These are phyloP conservation scores for Sapajus apella DNA, from an alignment of 2,113 vertebrate genomes.

Conservation along the genomic window DNA sequence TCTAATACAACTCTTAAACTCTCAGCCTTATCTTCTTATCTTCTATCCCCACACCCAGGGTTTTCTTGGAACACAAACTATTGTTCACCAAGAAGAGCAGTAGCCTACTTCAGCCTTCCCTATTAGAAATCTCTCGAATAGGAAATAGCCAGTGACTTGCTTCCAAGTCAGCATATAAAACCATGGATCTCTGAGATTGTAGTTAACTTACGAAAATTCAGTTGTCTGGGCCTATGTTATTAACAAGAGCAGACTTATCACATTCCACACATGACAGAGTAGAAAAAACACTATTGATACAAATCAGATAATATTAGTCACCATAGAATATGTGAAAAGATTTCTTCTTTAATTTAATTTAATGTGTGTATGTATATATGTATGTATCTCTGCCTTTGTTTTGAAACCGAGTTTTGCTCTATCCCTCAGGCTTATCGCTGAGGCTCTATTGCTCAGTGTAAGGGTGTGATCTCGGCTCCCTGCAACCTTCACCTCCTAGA, in stretches of 20 bases:
- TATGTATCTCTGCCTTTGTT: too few species aligned
- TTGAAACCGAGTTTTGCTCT: too few species aligned
- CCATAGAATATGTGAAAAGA: too few species aligned
- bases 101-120: not conserved
- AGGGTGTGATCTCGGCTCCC: too few species aligned
- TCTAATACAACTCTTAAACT: not conserved
- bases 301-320: not conserved
- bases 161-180: conserved; percentile 1
- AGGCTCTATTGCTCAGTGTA: too few species aligned
- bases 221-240: not conserved
- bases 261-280: not conserved
- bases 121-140: not conserved
- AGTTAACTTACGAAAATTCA: conserved; percentile 6
- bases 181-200: not conserved
- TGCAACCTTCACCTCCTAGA: too few species aligned
- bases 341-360: too few species aligned
- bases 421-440: too few species aligned
- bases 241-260: not conserved
- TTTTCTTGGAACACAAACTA: not conserved
- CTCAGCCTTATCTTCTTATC: not conserved
- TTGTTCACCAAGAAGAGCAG: not conserved
- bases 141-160: not conserved
- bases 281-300: not conserved
- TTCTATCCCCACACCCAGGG: not conserved
- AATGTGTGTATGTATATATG: too few species aligned